These are phyloP conservation scores for Bostrychus sinensis DNA, from an alignment of 2,113 vertebrate species.

Conservation along the genomic window DNA sequence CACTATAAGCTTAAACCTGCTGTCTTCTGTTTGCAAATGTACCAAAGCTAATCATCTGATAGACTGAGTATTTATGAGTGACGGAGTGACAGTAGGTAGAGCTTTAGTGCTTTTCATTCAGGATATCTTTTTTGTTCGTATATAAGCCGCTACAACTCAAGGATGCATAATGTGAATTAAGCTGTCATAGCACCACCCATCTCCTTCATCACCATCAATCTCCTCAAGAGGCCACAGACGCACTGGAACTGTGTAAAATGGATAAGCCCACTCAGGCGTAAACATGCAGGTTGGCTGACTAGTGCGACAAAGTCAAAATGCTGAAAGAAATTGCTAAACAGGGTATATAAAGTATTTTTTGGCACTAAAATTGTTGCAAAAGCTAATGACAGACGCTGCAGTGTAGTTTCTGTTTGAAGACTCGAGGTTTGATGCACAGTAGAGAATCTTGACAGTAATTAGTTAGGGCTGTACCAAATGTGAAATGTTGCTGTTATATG, in stretches of 20 bases:
- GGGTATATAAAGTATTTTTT: not conserved
- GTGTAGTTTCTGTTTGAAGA: not conserved
- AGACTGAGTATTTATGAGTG: not conserved
- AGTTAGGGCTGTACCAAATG: not conserved
- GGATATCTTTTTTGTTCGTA: not conserved
- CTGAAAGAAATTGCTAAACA: not conserved
- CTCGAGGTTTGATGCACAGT: not conserved
- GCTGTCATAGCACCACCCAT: not conserved
- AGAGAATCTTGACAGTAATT: not conserved
- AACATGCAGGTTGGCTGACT: not conserved
- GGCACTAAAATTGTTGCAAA: conserved; percentile 1
- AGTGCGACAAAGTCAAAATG: conserved; percentile 10
- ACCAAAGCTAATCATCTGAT: conserved; percentile 20
- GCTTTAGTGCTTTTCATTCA: conserved; percentile 1
- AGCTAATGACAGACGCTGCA: not conserved
- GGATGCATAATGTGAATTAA: conserved; percentile 14
- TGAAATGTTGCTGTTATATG: not conserved
- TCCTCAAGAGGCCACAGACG: conserved; percentile 1
- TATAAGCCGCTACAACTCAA: conserved; percentile 7
- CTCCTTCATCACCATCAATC: conserved; percentile 18
- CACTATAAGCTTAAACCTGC: conserved; percentile 14
- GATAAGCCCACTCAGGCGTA: not conserved
- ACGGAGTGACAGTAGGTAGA: conserved; percentile 4
- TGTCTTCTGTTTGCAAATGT: conserved; percentile 16
- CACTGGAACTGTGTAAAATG: conserved; percentile 7